Evolutionary conservation across 1,140 invertebrate species (phyloP).

Genomic region (Akabosia matsudoensis): DNA sequence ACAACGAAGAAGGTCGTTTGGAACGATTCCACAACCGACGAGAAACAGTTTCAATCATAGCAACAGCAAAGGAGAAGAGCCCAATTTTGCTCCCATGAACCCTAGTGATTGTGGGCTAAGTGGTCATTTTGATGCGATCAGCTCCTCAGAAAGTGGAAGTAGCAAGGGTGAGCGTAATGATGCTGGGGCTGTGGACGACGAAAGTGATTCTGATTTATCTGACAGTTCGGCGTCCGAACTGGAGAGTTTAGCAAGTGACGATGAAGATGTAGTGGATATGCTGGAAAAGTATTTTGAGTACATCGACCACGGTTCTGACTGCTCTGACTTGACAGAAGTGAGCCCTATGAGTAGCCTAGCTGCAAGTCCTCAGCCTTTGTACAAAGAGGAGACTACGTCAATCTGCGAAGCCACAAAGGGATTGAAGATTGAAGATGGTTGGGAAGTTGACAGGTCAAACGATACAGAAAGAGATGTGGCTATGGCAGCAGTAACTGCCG

Average conservation of each 20-base stretch:
- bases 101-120: neutral
- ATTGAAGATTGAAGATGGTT: too few relatives aligned
- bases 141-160: conserved; percentile 15
- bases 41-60: neutral
- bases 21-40: neutral
- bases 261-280: conserved; percentile 30
- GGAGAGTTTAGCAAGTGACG: neutral
- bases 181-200: neutral
- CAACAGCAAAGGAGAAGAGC: neutral
- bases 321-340: conserved; percentile 33
- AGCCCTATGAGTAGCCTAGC: conserved; percentile 23
- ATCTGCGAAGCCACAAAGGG: neutral
- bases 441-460: neutral
- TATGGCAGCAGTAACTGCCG: neutral
- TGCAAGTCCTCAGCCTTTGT: conserved; percentile 23
- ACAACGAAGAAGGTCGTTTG: neutral
- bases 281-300: conserved; percentile 33
- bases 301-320: conserved; percentile 24
- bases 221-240: conserved; percentile 4
- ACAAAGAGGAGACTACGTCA: neutral
- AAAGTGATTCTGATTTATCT: neutral
- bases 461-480: neutral
- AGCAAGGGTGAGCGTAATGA: too few relatives aligned
- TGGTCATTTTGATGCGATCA: neutral
- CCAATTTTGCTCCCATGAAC: conserved; percentile 2